These are phyloP conservation scores for Thereuonema tuberculata DNA, from an alignment of 1,140 invertebrate genomes.

Conservation along the genomic window DNA sequence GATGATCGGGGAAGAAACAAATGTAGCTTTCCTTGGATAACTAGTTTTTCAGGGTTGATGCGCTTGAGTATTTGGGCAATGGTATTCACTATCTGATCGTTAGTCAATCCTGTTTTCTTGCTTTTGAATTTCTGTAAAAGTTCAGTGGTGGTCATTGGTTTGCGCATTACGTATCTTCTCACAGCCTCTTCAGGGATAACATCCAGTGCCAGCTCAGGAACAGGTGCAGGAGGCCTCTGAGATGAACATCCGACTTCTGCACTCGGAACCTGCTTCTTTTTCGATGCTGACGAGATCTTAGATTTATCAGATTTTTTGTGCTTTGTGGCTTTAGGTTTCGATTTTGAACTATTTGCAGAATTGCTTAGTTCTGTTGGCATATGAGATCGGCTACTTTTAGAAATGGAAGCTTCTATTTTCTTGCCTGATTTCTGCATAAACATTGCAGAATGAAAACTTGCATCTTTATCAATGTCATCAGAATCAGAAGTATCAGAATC, in stretches of 20 bases:
- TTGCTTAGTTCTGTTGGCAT: too few relatives aligned
- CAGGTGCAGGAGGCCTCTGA: too few relatives aligned
- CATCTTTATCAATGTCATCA: constrained; percentile 40
- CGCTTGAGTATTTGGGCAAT: constrained; percentile 90
- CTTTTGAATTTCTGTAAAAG: constrained; percentile 88
- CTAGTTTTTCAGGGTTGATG: constrained; percentile 85
- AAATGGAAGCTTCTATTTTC: too few relatives aligned
- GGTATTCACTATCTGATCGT: constrained; percentile 74
- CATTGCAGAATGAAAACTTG: constrained; percentile 23
- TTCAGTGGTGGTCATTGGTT: constrained; percentile 92
- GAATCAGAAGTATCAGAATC: constrained; percentile 56
- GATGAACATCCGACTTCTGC: too few relatives aligned
- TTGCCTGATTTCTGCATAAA: too few relatives aligned
- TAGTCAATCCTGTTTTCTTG: constrained; percentile 78
- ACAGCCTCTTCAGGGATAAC: constrained; percentile 93
- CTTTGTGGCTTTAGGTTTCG: too few relatives aligned
- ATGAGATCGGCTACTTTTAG: too few relatives aligned
- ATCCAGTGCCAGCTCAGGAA: constrained; percentile 47
- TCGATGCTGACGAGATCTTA: too few relatives aligned
- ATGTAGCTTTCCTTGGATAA: constrained; percentile 88
- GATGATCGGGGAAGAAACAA: too few relatives aligned
- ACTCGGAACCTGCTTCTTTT: too few relatives aligned
- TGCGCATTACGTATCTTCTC: constrained; percentile 76
- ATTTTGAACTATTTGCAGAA: too few relatives aligned
- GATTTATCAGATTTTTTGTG: too few relatives aligned